A percentile compares a stretch with the other conserved stretches of the same genome.
Evolutionary conservation across 2,797 vertebrate species (phyloP).

Genomic region (Phrynocephalus forsythii): DNA sequence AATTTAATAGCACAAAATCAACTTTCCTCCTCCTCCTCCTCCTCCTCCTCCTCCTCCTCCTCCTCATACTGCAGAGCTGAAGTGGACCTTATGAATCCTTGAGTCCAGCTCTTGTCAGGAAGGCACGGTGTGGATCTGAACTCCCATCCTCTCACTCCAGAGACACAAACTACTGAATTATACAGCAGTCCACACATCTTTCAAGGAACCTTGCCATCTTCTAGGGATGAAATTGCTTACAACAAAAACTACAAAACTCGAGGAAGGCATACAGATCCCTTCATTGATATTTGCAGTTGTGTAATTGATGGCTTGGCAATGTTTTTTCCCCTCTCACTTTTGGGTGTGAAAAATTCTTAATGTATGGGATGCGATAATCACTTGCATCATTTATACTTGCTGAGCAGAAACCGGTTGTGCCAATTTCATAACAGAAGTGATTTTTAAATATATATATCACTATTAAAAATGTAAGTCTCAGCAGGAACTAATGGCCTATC

Average conservation of each 20-base stretch:
- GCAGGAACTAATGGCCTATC: conserved; percentile 54
- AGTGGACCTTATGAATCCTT: too few relatives aligned
- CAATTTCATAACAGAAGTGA: conserved; percentile 44
- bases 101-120: too few relatives aligned
- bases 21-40: too few relatives aligned
- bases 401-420: conserved; percentile 36
- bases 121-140: too few relatives aligned
- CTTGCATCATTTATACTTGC: conserved; percentile 40
- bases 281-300: background rate
- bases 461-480: conserved; percentile 66
- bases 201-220: background rate
- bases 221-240: too few relatives aligned
- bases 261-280: background rate
- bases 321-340: background rate
- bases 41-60: too few relatives aligned
- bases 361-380: conserved; percentile 33
- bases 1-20: too few relatives aligned
- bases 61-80: too few relatives aligned
- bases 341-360: conserved; percentile 20
- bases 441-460: conserved; percentile 20
- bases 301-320: background rate
- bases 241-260: background rate
- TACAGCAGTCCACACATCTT: background rate
- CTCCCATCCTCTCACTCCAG: background rate
- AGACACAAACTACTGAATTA: too few relatives aligned